Evolutionary conservation across 2,888 invertebrate genomes (phyloP), one percentile per base, ranked within the genome.

Genomic region (Galerucella calmariensis): DNA sequence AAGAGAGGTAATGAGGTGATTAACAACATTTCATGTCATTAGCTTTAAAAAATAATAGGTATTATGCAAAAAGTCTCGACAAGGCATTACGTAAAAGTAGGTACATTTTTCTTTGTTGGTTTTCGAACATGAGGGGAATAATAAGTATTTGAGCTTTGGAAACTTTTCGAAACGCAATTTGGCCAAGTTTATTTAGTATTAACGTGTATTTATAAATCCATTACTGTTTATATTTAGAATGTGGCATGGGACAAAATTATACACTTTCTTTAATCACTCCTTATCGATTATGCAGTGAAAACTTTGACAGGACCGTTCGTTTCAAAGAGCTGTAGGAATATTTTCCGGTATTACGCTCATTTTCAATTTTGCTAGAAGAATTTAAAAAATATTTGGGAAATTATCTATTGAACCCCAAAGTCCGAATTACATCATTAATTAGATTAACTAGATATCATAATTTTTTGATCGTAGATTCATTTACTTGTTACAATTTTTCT

Each of bases 241-340:
- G 67, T 66, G 46, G 70, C 72, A 67, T 74, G 70, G 62, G 74
- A n/a, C 44, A 41, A 35, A 75, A 75, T 75, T 74, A 75, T 77
- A 74, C 41, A 68, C 61, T 69, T 74, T 58, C 67, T 73, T 46
- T 75, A 78, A 77, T 77, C 75, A 63, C 59, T 35, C 2, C 9
- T 2, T 70, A 78, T 78, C 73, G 78, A 78, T 78, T 78, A 75
- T 77, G 44, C 77, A 75, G 71, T 75, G 71, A 75, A 73, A 65
- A 41, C 8, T 16, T 65, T 46, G 46, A 46, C 63, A 46, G 63
- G 63, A 20, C 46, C 44, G 63, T 46, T 65, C 41, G 16, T 62
- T 62, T n/a, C 5, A n/a, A 8, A 3, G 48, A 14, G 3, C 12
- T 12, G 48, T 5, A 9, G 6, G 35, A 41, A 41, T 41, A 41